Conservation (phyloP, 2,888 invertebrate species). For the Pteria penguin region DNA sequence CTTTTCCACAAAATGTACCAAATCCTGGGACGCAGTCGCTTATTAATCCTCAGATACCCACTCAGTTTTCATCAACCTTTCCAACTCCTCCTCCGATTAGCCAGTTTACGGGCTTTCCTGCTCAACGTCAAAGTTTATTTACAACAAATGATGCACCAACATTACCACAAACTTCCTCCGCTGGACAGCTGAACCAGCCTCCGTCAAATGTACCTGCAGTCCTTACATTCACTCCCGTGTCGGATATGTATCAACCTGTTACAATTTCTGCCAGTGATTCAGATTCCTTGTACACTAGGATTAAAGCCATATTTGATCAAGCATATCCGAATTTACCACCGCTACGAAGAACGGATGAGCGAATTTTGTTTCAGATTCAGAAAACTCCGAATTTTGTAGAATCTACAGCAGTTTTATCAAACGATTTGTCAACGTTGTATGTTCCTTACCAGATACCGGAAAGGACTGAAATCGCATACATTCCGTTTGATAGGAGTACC, state of each 20-base stretch:
- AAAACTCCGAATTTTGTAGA: neutral
- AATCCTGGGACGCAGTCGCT: neutral
- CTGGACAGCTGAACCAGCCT: neutral
- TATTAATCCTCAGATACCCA: too few species aligned
- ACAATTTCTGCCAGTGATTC: conserved; percentile 2
- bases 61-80: neutral
- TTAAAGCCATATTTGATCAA: conserved; percentile 13
- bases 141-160: neutral
- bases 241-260: conserved; percentile 5
- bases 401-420: neutral
- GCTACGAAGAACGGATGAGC: neutral
- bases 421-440: conserved; percentile 6
- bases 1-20: neutral
- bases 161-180: neutral
- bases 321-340: conserved; percentile 19
- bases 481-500: conserved; percentile 13
- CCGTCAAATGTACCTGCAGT: neutral
- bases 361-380: neutral
- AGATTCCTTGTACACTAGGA: conserved; percentile 1
- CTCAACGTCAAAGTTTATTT: neutral
- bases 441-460: conserved; percentile 5
- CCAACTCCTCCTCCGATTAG: neutral
- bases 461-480: neutral
- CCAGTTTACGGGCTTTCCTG: neutral
- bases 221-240: conserved; percentile 12